Evolutionary conservation across 2,888 invertebrate species (phyloP), one percentile per base, ranked within the genome.

Genomic region (Drosophila siamana): DNA sequence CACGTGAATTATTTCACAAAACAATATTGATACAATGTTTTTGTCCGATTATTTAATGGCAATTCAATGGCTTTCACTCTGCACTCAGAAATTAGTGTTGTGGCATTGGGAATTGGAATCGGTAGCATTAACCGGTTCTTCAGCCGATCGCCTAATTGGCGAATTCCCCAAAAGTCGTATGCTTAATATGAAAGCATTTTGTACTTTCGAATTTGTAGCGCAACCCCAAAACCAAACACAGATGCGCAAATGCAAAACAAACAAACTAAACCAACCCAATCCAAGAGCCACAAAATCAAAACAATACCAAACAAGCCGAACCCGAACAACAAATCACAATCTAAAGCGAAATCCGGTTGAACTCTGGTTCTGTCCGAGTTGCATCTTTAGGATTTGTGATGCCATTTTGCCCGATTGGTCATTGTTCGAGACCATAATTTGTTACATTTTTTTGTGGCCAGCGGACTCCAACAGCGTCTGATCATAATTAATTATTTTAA

Each of bases 141-240:
- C 8, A 30, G 44, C 61, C 59, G 13, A n/a, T 47, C 55, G 43
- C 36, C 72, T 67, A 86, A 86, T 82, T 77, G 51, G 60, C 68
- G 47, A 74, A 74, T 67, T 66, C 57, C 74, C 72, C 54, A 46
- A 15, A 40, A 40, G 40, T 52, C 16, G 41, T 41, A 52, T 82
- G 52, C 69, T 56, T 71, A 57, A 74, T 68, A 74, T 59, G 85
- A 84, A 84, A 86, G 87, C 79, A 78, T 71, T 69, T 69, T 66
- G 84, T 86, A 80, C 87, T 83, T 83, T 83, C 87, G 69, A 74
- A 83, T 72, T 61, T 74, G 68, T 77, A 54, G 55, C 56, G 55
- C 43, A 38, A 43, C 26, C 54, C 33, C n/a, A 54, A 9, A 50
- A 72, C 56, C 61, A 72, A 61, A 59, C 46, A 28, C 26, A 2